phyloP scores from a whole-genome alignment of 1,140 invertebrate species.

The Ridgeia piscesae region DNA sequence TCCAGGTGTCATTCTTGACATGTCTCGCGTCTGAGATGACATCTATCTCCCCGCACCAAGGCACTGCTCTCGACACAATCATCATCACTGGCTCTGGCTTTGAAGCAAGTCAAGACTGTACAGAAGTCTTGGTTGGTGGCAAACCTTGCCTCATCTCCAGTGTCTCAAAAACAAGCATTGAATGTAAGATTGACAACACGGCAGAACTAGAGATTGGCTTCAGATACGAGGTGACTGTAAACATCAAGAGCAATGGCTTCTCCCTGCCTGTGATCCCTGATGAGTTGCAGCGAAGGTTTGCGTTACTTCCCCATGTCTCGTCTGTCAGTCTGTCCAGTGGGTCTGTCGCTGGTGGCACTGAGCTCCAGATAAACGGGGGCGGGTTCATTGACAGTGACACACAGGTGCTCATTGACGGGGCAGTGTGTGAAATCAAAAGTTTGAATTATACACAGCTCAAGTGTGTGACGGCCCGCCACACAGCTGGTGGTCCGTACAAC shows the following conservation, averaged over 20 bases:
- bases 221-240: conserved; percentile 9
- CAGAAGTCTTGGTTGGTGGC: background rate
- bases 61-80: background rate
- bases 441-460: background rate
- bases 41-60: background rate
- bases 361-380: conserved; percentile 3
- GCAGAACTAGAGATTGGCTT: background rate
- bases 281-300: conserved; percentile 11
- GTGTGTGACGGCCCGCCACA: background rate
- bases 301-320: background rate
- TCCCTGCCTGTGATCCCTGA: background rate
- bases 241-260: background rate
- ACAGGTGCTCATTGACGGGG: background rate
- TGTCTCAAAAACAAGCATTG: background rate
- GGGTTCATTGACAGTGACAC: background rate
- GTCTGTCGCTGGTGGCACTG: conserved; percentile 15
- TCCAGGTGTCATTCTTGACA: background rate
- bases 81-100: conserved; percentile 3
- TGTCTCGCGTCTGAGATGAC: background rate
- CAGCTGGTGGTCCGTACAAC: background rate
- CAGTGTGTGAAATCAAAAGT: background rate
- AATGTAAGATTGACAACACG: background rate
- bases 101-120: background rate
- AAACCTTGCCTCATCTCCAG: background rate
- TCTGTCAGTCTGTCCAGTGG: background rate